Evolutionary conservation across 2,797 vertebrate species (phyloP).

Genomic region (Podarcis siculus): DNA sequence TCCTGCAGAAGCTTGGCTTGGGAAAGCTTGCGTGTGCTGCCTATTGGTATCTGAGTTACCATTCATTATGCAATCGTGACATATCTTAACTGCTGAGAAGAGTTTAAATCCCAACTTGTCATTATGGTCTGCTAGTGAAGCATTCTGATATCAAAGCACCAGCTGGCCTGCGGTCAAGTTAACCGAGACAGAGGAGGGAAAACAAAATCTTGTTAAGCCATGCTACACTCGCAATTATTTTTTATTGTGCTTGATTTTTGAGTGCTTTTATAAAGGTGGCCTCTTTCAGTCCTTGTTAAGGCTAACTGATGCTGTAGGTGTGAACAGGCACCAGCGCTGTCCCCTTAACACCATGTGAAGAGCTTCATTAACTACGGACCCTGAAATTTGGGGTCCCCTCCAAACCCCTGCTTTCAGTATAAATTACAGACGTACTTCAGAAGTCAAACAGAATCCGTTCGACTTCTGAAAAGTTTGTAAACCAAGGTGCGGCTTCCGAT

Average conservation of each 20-base stretch:
- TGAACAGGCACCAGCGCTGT: background rate
- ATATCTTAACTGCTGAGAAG: background rate
- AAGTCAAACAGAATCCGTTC: no score
- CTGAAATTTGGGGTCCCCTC: no score
- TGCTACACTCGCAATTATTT: background rate
- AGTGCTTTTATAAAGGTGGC: background rate
- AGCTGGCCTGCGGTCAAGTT: fast-evolving
- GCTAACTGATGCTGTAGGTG: background rate
- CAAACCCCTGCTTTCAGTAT: no score
- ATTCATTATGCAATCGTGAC: background rate
- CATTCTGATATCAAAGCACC: background rate
- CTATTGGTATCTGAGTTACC: background rate
- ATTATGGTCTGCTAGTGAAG: background rate
- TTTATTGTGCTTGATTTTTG: background rate
- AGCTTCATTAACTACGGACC: no score
- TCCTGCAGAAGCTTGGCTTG: background rate
- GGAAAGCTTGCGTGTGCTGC: fast-evolving
- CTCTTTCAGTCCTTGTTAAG: background rate
- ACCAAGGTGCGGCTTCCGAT: no score
- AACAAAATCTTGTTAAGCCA: background rate
- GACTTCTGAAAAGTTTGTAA: no score
- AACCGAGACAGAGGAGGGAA: background rate
- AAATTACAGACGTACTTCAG: no score
- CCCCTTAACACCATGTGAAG: background rate
- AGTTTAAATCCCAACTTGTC: background rate